Base-by-base conservation (phyloP, 2,113 vertebrate species). In the Mohoua ochrocephala region DNA sequence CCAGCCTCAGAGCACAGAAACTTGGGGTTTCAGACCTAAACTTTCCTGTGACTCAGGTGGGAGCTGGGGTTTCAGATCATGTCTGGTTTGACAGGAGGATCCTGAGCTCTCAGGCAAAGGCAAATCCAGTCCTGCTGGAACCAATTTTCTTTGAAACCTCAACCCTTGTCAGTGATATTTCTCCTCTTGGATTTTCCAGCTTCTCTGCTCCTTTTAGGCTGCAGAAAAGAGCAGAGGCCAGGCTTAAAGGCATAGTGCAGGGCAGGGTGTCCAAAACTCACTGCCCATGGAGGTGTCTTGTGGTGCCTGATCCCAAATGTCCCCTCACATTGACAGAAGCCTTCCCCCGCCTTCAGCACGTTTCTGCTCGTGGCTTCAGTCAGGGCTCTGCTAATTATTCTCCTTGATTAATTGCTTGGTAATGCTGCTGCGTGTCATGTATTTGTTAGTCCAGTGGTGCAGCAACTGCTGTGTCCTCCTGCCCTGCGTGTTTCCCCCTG, bases 321-420 rank as follows among this genome's bases (percentile, higher is more conserved):
- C 27, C 67, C n/a, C n/a, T 73, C 4, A 5, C 8, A 17, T 1
- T 60, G 57, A 19, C 4, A 41, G 35, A 60, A 84, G 6, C 28
- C 24, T 81, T n/a, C 28, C 26, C 18, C 9, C 60, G 2, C 87
- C 17, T 42, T 73, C 53, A 44, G 44, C 3, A 1, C 6, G 7
- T 60, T 81, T 69, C 44, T 89, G 52, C 47, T 69, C 0, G 0
- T 1, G 3, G 2, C 0, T 80, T 71, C 53, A 33, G 1, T 42
- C n/a, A 57, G 39, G 15, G 30, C 39, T 91, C 37, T 80, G 57
- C 14, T 93, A 80, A 94, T 97, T 94, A 87, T 84, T 67, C 61
- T 37, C 10, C 2, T 0, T 71, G 64, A 84, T 95, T 86, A 96
- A 93, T 53, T 84, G 49, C 87, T 82, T 21, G 65, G 13, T 92